A percentile compares a stretch with the other conserved stretches of the same genome.
Evolutionary conservation across 2,888 invertebrate genomes (phyloP).

Genomic region (Drosophila macrothrix): DNA sequence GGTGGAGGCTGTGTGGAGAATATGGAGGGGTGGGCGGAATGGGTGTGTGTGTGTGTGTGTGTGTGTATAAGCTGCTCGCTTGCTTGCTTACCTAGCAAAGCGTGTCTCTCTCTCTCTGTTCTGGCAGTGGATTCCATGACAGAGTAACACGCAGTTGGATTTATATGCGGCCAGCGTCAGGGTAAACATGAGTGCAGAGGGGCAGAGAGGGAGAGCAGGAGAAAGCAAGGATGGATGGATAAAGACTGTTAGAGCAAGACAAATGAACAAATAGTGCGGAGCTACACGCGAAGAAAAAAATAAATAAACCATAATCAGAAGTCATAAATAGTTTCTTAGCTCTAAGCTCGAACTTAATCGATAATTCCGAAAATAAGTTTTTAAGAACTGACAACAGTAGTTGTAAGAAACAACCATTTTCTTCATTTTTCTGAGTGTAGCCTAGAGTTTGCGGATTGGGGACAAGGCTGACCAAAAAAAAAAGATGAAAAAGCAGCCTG

Average conservation of each 20-base stretch:
- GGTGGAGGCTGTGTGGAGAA: not conserved
- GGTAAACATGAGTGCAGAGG: constrained; percentile 61
- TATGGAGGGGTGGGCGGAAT: too few species aligned
- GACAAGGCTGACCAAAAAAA: constrained; percentile 24
- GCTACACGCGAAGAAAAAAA: constrained; percentile 1
- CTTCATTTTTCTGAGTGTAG: not conserved
- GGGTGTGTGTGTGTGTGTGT: not conserved
- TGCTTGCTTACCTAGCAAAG: constrained; percentile 37
- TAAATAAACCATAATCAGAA: not conserved
- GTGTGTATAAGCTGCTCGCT: not conserved
- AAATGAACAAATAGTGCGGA: constrained; percentile 55
- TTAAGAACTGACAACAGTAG: not conserved
- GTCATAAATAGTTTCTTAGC: not conserved
- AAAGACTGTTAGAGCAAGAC: constrained; percentile 58
- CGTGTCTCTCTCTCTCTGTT: not conserved
- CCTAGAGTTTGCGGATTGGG: not conserved
- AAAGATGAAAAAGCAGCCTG: not conserved
- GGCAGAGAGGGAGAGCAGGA: not conserved
- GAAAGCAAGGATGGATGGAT: constrained; percentile 37
- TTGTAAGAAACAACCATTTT: not conserved
- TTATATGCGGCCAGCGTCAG: constrained; percentile 74
- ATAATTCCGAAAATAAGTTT: not conserved
- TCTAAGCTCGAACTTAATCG: not conserved
- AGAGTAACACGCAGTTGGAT: constrained; percentile 64
- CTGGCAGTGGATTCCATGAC: constrained; percentile 51